Percentiles rank a stretch among this genome's conserved stretches.
Evolutionary conservation across 2,797 vertebrate species (phyloP).

Genomic region (Danio kyathit): DNA sequence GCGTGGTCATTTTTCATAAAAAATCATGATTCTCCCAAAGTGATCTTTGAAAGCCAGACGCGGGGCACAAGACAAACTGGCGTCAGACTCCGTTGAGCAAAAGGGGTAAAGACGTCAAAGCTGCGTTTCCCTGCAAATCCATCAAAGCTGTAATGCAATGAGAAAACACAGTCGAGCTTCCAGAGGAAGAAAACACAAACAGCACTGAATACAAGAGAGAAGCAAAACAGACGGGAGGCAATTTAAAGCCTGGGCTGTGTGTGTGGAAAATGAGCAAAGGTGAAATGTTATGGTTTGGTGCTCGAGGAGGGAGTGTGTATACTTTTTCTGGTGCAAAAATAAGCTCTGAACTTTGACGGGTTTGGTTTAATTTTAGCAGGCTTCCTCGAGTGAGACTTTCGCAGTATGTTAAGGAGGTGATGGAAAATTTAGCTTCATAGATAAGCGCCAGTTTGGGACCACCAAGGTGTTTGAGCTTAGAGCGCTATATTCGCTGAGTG

Average conservation of each 20-base stretch:
- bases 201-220: constrained; percentile 8
- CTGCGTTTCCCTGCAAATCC: constrained; percentile 41
- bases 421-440: constrained; percentile 21
- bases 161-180: constrained; percentile 39
- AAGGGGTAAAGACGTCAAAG: constrained; percentile 45
- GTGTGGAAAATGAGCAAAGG: constrained; percentile 18
- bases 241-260: constrained; percentile 12
- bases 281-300: constrained; percentile 16
- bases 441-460: neutral
- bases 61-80: constrained; percentile 56
- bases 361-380: constrained; percentile 24
- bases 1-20: constrained; percentile 57
- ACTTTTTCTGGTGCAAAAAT: constrained; percentile 14
- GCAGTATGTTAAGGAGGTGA: constrained; percentile 15
- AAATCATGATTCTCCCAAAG: constrained; percentile 45
- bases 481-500: neutral
- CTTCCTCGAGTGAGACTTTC: constrained; percentile 15
- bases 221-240: constrained; percentile 7
- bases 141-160: constrained; percentile 58
- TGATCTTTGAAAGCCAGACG: constrained; percentile 53
- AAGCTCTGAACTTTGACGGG: constrained; percentile 1
- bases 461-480: constrained; percentile 16
- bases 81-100: constrained; percentile 45
- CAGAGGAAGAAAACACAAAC: constrained; percentile 26
- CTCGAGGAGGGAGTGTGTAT: constrained; percentile 5